Base-by-base conservation (phyloP, 2,797 vertebrate species). In the Chaenodraco wilsoni region DNA sequence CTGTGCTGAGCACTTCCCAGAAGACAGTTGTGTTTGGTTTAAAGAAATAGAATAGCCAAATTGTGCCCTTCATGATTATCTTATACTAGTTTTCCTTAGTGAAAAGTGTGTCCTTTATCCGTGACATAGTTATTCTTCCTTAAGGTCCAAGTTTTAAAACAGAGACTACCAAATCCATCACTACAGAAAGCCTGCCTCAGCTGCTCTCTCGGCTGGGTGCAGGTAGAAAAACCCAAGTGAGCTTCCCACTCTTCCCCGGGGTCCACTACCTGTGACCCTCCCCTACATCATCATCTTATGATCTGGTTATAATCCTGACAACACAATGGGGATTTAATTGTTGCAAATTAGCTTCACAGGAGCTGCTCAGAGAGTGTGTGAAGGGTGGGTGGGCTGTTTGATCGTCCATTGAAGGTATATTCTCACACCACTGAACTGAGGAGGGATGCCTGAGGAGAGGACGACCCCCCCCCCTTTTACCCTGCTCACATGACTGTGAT, bases 401-500 rank as follows among this genome's bases (percentile, higher is more conserved):
- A 76, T 75, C n/a, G 13, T 68, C 72, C 10, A 9, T 37, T 9
- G 16, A 45, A 57, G 23, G 74, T 46, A 65, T 84, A 85, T 70
- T 87, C 65, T 80, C 81, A 65, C 74, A 79, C 78, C 75, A 65
- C 23, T 4, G 40, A 62, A 51, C 70, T 37, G 56, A 71, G 72
- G 62, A 65, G 68, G 74, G 82, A 81, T 66, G 58, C 78, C 67
- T 27, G 66, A 62, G 48, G 56, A 79, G 71, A 79, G 72, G 85
- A 89, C 45, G 65, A 87, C 23, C 60, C 33, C 81, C 50, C 50
- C 51, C 13, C 65, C 69, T 21, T n/a, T 73, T 52, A 46, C 44
- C 10, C 59, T 3, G 61, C 88, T 93, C 94, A 94, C 94, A 94
- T 94, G 94, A 95, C 87, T 84, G 78, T 3, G 92, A 92, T 94